Percentiles rank a stretch among this genome's conserved stretches.
Evolutionary conservation across 2,888 invertebrate species (phyloP).

Genomic region (Lithophane semibrunnea): DNA sequence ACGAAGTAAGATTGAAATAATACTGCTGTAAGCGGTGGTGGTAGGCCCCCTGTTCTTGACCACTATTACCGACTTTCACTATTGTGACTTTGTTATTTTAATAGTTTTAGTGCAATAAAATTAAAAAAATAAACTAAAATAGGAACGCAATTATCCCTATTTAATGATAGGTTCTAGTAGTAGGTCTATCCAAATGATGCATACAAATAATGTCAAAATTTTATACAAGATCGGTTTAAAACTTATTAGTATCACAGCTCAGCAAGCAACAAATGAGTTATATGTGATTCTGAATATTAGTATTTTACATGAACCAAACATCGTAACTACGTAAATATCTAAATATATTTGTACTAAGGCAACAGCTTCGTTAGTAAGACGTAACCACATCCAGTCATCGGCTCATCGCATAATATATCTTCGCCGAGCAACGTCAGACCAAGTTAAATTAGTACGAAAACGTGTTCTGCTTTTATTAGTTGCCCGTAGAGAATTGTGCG

Average conservation of each 20-base stretch:
- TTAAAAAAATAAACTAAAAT: too few relatives aligned
- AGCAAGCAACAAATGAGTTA: neutral
- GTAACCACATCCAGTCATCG: conserved; percentile 54
- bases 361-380: conserved; percentile 49
- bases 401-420: conserved; percentile 49
- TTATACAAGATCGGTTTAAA: neutral
- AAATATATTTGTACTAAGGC: conserved; percentile 40
- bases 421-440: conserved; percentile 71
- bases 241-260: neutral
- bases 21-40: too few relatives aligned
- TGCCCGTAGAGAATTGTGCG: conserved; percentile 72
- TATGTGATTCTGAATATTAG: neutral
- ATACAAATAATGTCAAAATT: neutral
- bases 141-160: neutral
- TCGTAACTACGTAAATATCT: neutral
- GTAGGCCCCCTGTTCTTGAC: too few relatives aligned
- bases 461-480: conserved; percentile 81
- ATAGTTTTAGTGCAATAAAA: too few relatives aligned
- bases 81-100: too few relatives aligned
- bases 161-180: neutral
- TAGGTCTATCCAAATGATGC: neutral
- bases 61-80: too few relatives aligned
- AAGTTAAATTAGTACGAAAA: conserved; percentile 82
- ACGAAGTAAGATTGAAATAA: too few relatives aligned
- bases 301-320: conserved; percentile 15